phyloP scores from a whole-genome alignment of 2,888 invertebrate species.

The Achlya flavicornis region DNA sequence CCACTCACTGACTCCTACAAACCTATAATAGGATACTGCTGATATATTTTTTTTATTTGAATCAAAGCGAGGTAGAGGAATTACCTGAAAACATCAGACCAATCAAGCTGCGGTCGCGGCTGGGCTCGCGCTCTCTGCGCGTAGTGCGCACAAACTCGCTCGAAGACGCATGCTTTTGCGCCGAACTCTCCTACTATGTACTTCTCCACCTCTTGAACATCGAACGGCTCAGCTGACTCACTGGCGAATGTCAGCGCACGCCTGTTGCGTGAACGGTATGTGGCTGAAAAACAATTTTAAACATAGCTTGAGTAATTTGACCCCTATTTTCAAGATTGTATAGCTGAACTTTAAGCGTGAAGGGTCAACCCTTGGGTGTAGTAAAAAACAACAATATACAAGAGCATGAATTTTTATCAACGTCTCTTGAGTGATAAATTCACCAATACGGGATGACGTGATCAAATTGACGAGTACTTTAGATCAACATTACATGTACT shows the following conservation, averaged over 20 bases:
- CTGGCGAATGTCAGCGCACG: constrained; percentile 71
- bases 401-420: no score
- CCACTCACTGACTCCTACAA: background rate
- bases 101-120: constrained; percentile 84
- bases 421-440: no score
- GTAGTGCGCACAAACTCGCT: constrained; percentile 89
- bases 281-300: constrained; percentile 80
- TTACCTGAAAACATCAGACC: constrained; percentile 91
- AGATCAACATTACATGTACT: no score
- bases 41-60: no score
- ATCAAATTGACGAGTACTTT: no score
- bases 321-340: no score
- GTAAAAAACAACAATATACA: no score
- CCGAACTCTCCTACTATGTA: constrained; percentile 90
- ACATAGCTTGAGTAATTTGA: background rate
- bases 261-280: constrained; percentile 87
- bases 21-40: no score
- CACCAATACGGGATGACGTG: no score
- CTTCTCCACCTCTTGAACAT: constrained; percentile 90
- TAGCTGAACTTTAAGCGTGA: no score
- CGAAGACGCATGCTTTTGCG: constrained; percentile 90
- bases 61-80: background rate
- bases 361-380: no score
- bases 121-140: constrained; percentile 83
- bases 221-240: constrained; percentile 65